Percentiles rank a stretch among this genome's conserved stretches.
These are phyloP conservation scores for Drosophila micromelanica DNA, from an alignment of 1,140 invertebrate species.

Conservation along the genomic window DNA sequence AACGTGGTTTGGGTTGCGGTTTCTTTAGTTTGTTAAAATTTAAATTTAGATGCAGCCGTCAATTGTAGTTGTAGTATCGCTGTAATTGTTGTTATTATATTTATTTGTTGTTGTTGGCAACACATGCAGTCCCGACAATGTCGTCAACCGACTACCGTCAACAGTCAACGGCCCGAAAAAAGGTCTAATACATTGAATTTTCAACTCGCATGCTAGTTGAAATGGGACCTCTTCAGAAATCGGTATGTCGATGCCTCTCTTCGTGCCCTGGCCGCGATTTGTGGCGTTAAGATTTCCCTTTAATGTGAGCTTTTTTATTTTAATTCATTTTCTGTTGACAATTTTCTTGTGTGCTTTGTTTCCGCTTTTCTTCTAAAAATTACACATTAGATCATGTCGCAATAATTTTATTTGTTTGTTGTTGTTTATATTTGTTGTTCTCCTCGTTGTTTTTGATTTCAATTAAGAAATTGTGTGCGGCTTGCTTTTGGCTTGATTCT, in stretches of 20 bases:
- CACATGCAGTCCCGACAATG: conserved; percentile 38
- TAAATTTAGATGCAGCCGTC: conserved; percentile 72
- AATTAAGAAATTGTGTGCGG: conserved; percentile 45
- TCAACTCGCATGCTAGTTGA: conserved; percentile 44
- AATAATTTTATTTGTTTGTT: conserved; percentile 66
- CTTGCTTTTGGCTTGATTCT: conserved; percentile 21
- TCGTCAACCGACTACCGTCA: conserved; percentile 49
- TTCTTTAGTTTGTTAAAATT: conserved; percentile 41
- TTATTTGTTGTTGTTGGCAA: conserved; percentile 51
- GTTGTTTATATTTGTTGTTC: conserved; percentile 9
- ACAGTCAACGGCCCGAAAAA: conserved; percentile 23
- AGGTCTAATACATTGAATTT: conserved; percentile 73
- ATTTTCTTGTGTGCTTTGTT: conserved; percentile 45
- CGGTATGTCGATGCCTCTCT: background rate
- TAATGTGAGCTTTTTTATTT: conserved; percentile 33
- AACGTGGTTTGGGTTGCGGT: conserved; percentile 52
- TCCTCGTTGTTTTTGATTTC: conserved; percentile 8
- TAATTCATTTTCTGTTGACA: conserved; percentile 29
- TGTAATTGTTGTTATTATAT: conserved; percentile 18
- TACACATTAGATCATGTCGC: conserved; percentile 78
- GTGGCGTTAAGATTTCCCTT: conserved; percentile 33
- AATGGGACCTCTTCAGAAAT: conserved; percentile 17
- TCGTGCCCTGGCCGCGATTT: conserved; percentile 4
- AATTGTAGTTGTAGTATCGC: conserved; percentile 24
- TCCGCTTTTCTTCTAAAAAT: conserved; percentile 68